These are phyloP conservation scores for Eulithis prunata DNA, from an alignment of 2,888 invertebrate genomes.

Conservation along the genomic window DNA sequence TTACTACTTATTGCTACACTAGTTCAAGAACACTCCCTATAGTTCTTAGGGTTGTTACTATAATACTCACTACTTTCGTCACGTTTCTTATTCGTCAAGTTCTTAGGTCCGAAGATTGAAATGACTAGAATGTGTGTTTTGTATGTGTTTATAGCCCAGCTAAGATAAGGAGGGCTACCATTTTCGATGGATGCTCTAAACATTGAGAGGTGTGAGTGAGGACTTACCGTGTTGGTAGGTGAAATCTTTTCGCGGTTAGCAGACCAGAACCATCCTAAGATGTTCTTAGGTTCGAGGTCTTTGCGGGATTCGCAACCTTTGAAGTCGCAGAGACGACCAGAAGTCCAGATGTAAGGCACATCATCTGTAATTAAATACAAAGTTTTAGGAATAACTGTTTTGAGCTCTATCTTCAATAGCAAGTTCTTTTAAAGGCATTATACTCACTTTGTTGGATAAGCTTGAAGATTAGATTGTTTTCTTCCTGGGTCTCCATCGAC, in stretches of 20 bases:
- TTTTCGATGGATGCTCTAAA: no score
- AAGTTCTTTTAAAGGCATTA: background rate
- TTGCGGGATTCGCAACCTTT: slow-evolving; percentile 94
- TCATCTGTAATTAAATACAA: slow-evolving; percentile 84
- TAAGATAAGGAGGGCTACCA: no score
- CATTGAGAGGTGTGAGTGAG: background rate
- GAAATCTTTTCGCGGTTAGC: slow-evolving; percentile 94
- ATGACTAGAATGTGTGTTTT: no score
- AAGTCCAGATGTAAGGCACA: slow-evolving; percentile 97
- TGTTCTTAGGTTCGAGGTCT: slow-evolving; percentile 93
- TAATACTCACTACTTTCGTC: no score
- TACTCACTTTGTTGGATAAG: slow-evolving; percentile 91
- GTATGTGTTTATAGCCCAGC: no score
- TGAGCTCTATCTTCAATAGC: background rate
- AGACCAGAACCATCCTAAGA: slow-evolving; percentile 97
- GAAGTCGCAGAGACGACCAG: slow-evolving; percentile 96
- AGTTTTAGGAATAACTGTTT: slow-evolving; percentile 12
- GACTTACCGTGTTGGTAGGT: slow-evolving; percentile 88
- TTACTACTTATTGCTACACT: no score
- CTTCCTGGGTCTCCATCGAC: slow-evolving; percentile 94
- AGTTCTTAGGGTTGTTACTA: no score
- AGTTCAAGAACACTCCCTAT: no score
- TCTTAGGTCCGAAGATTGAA: no score
- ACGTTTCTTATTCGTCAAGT: no score
- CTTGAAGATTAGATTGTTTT: slow-evolving; percentile 95